phyloP scores from a whole-genome alignment of 2,113 vertebrate genomes.

The Thamnaconus septentrionalis region DNA sequence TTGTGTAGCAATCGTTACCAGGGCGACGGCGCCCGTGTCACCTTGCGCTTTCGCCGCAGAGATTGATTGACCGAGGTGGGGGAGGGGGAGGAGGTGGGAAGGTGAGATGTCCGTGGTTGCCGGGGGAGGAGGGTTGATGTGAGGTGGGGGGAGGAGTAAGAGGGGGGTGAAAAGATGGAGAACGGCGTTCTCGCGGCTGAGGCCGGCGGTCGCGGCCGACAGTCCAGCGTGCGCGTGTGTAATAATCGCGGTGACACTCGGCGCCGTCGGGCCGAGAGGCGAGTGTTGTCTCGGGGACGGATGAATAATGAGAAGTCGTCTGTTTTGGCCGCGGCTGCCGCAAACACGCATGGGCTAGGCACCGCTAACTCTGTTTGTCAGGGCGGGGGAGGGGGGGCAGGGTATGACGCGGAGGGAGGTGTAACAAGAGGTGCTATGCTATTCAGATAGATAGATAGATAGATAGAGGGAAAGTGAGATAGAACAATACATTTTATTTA shows the following conservation, averaged over 20 bases:
- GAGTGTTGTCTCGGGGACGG: slow-evolving; percentile 38
- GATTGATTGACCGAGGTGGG: slow-evolving; percentile 67
- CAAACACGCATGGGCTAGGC: slow-evolving; percentile 25
- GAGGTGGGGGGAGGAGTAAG: slow-evolving; percentile 28
- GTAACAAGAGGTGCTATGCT: slow-evolving; percentile 27
- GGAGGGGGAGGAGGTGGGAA: slow-evolving; percentile 8
- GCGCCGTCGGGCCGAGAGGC: slow-evolving; percentile 45
- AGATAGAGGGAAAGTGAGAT: not conserved
- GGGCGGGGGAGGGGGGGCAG: not conserved
- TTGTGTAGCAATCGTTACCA: slow-evolving; percentile 67
- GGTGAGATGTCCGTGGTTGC: too few species aligned
- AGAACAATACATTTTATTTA: not conserved
- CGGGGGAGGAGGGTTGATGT: slow-evolving; percentile 7
- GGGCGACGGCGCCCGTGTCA: slow-evolving; percentile 61
- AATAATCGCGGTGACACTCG: slow-evolving; percentile 58
- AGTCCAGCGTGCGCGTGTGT: slow-evolving; percentile 26
- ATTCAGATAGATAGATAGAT: slow-evolving; percentile 17
- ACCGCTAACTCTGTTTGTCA: slow-evolving; percentile 36
- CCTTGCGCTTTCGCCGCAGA: slow-evolving; percentile 60
- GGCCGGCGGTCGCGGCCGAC: slow-evolving; percentile 28
- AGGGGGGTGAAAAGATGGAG: not conserved
- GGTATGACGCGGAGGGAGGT: slow-evolving; percentile 16
- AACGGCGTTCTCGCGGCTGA: not conserved
- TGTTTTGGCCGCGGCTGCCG: slow-evolving; percentile 13
- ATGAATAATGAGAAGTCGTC: slow-evolving; percentile 49